phyloP scores from a whole-genome alignment of 2,888 invertebrate genomes.

The Calliphora vomitoria region DNA sequence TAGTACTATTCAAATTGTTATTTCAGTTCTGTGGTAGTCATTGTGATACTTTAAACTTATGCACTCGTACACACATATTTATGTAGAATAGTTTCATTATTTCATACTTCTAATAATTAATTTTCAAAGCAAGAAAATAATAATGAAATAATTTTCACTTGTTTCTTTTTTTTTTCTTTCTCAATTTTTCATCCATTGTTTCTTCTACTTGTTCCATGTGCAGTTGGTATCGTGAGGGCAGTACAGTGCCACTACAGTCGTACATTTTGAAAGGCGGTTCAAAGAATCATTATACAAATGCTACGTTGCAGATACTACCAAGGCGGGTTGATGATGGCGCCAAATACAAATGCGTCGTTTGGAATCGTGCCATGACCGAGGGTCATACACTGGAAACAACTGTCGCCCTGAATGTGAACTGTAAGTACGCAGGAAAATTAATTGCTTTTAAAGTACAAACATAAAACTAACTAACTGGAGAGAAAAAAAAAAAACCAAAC shows the following conservation, averaged over 20 bases:
- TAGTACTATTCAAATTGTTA: background rate
- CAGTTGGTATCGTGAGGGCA: conserved; percentile 93
- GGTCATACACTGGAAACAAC: conserved; percentile 92
- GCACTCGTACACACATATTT: background rate
- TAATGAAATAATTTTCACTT: conserved; percentile 59
- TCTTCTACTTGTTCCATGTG: conserved; percentile 44
- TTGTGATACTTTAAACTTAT: background rate
- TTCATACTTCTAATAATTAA: conserved; percentile 58
- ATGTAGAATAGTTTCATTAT: conserved; percentile 22
- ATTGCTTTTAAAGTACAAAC: conserved; percentile 65
- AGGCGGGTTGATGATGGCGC: conserved; percentile 94
- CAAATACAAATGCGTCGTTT: conserved; percentile 93
- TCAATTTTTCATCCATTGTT: conserved; percentile 8
- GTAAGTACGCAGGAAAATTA: conserved; percentile 87
- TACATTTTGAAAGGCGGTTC: conserved; percentile 89
- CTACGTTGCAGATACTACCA: conserved; percentile 91
- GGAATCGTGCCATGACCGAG: conserved; percentile 94
- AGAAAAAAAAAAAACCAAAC: conserved; percentile 15
- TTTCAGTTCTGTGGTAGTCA: background rate
- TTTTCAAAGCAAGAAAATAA: conserved; percentile 51
- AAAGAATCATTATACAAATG: conserved; percentile 90
- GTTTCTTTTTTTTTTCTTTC: conserved; percentile 23
- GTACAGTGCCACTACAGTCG: conserved; percentile 90
- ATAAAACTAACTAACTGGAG: conserved; percentile 22
- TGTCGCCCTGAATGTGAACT: conserved; percentile 94